Conservation (phyloP, 2,888 invertebrate species). For the Synanthedon andrenaeformis region DNA sequence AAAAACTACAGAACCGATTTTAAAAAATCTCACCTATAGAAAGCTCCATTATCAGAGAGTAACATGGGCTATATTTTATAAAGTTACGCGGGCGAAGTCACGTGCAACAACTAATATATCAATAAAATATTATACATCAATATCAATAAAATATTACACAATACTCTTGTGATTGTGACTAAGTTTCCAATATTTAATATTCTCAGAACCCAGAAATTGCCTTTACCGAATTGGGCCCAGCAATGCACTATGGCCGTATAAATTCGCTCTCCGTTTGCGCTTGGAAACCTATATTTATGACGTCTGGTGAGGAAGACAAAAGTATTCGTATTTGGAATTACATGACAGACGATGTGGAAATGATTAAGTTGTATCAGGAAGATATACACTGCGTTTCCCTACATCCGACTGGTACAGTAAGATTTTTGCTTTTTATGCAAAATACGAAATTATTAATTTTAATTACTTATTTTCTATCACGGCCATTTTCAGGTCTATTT, state of each 20-base stretch:
- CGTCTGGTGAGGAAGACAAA: constrained; percentile 82
- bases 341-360: constrained; percentile 82
- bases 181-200: too few relatives aligned
- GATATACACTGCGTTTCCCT: constrained; percentile 82
- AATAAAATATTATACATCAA: too few relatives aligned
- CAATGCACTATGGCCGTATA: constrained; percentile 85
- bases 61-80: too few relatives aligned
- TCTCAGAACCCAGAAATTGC: constrained; percentile 66
- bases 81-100: too few relatives aligned
- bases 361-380: constrained; percentile 85
- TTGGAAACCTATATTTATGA: constrained; percentile 92
- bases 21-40: too few relatives aligned
- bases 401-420: constrained; percentile 70
- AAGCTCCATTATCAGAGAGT: too few relatives aligned
- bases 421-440: background rate
- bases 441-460: background rate
- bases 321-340: constrained; percentile 94
- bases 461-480: background rate
- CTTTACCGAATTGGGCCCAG: constrained; percentile 78
- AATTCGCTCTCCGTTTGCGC: constrained; percentile 85
- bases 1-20: too few relatives aligned
- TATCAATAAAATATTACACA: too few relatives aligned
- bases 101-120: too few relatives aligned
- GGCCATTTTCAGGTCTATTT: constrained; percentile 74
- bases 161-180: too few relatives aligned